Evolutionary conservation across 2,797 vertebrate genomes (phyloP), one percentile per base, ranked within the genome.

Genomic region (Halcyon badia): DNA sequence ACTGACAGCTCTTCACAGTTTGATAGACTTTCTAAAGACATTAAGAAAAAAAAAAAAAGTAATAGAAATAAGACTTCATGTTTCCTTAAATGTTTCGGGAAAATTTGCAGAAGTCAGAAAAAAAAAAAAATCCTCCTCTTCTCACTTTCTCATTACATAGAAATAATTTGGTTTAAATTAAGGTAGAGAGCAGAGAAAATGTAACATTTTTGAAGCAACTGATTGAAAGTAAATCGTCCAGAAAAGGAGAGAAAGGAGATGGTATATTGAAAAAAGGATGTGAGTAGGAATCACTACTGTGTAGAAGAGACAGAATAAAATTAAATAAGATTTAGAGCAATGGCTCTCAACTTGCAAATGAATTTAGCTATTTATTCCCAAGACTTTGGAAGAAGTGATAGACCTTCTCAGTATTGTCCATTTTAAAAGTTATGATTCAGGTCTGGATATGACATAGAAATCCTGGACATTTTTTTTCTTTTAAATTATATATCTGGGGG

Each of bases 1-100:
- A 82, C 44, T 87, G 85, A 79, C 90, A 90, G 56, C 6, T 86
- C 44, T 77, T 89, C 84, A 82, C 25, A 87, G 24, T 83, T 87
- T 92, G 75, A 92, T 12, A 90, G 77, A 70, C 39, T 70, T 54
- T 82, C 70, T 90, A 69, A 88, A 89, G 64, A 69, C 51, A 5
- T 65, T 86, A 22, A 42, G 22, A 0, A 83, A 93, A 94, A 37
- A 25, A 66, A 78, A 92, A 79, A 57, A 37, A 64, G 30, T 79
- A 79, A 84, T 26, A 60, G 51, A 89, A 79, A 49, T 3, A 90
- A 79, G 19, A 72, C 5, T 3, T 78, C 1, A 1, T 60, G 9
- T 49, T 92, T 90, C 41, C 6, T 56, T 66, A 56, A 78, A 65
- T 48, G 11, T 90, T 89, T 68, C 30, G 54, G 16, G 5, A 10